A percentile compares a stretch with the other conserved stretches of the same genome.
phyloP scores from a whole-genome alignment of 2,888 invertebrate species.

The Phoenoteleia sp. region DNA sequence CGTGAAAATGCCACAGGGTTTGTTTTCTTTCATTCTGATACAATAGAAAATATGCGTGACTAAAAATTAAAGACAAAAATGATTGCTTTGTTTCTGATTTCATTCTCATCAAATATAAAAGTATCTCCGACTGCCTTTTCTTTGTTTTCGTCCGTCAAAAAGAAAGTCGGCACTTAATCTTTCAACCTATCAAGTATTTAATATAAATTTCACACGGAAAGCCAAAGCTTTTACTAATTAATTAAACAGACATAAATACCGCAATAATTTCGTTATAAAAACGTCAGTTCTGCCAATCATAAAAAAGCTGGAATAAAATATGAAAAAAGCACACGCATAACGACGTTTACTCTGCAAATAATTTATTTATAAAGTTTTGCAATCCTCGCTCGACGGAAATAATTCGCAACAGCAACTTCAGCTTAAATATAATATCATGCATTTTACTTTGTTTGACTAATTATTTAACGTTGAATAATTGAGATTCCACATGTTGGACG shows the following conservation, averaged over 20 bases:
- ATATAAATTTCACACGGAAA: slow-evolving; percentile 4
- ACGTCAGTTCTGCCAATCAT: too few species aligned
- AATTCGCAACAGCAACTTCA: background rate
- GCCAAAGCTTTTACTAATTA: slow-evolving; percentile 8
- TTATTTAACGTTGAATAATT: slow-evolving; percentile 6
- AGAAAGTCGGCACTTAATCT: background rate
- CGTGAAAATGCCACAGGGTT: slow-evolving; percentile 1
- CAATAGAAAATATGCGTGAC: background rate
- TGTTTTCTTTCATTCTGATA: slow-evolving; percentile 9
- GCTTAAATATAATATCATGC: background rate
- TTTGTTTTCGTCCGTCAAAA: background rate
- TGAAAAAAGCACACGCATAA: too few species aligned
- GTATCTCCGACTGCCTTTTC: background rate
- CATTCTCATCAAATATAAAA: too few species aligned
- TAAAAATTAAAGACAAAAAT: background rate
- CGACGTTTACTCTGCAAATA: background rate
- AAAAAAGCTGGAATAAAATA: too few species aligned
- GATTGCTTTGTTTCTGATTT: too few species aligned
- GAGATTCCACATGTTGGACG: background rate
- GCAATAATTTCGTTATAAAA: background rate
- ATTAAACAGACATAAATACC: slow-evolving; percentile 7
- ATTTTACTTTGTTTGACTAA: background rate
- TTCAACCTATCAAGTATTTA: background rate
- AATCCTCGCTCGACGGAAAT: background rate
- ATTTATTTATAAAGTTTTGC: background rate